Evolutionary conservation across 2,888 invertebrate species (phyloP), one percentile per base, ranked within the genome.

Genomic region (Lacanobia oleracea): DNA sequence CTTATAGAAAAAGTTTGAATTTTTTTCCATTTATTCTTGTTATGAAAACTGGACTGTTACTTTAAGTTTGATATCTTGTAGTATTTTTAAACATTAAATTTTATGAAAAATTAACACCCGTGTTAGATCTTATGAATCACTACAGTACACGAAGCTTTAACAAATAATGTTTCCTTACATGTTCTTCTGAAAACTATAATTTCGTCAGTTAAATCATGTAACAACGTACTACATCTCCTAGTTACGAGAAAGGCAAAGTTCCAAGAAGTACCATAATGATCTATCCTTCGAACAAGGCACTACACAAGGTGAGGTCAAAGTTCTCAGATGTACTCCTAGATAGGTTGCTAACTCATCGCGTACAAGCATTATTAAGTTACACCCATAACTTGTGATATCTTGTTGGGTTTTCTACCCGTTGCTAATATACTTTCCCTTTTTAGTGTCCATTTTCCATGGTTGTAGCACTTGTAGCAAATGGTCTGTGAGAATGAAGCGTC

Each of bases 301-400:
- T 72, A 77, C 67, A 67, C 67, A 76, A 60, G 21, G 54, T 50
- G 50, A 48, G 71, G 64, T 72, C 62, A 79, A 75, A 79, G 64
- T 72, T 81, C 79, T 62, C 48, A 74, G 68, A 79, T 77, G 67
- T 75, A 56, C 59, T 53, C 51, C 27, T 8, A 70, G 73, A 71
- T 80, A 78, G 67, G 73, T 85, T 72, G 75, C 76, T 83, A 78
- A 83, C 65, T 85, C 76, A 77, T 84, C 75, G 71, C 62, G 72
- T 81, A 69, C 67, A 40, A 75, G 73, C 67, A 67, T 83, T 81
- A 83, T 81, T 85, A 77, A 75, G 78, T 85, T 83, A 83, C 77
- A 77, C 40, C 82, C 77, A 77, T 71, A 77, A 81, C 65, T 72
- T 72, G 60, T 62, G 71, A 43, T 73, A 75, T 70, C 72, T 81